A percentile compares a stretch with the other conserved stretches of the same genome.
Evolutionary conservation across 1,140 invertebrate genomes (phyloP).

Genomic region (Uloborus diversus): DNA sequence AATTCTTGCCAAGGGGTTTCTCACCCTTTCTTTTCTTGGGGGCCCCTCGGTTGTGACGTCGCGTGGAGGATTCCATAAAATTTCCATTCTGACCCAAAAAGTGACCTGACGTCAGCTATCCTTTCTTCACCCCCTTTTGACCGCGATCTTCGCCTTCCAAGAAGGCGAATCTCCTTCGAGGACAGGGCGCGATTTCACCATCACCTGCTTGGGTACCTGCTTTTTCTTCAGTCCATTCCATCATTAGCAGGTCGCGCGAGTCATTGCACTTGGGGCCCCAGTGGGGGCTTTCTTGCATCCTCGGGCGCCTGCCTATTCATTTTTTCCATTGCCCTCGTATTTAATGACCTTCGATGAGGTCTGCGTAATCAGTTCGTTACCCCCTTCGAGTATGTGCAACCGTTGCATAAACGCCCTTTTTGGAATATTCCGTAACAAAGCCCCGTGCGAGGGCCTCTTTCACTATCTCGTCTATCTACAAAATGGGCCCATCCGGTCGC

Average conservation of each 20-base stretch:
- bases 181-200: constrained; percentile 39
- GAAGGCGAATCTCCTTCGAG: constrained; percentile 20
- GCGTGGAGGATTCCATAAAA: too few relatives aligned
- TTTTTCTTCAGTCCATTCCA: constrained; percentile 42
- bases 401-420: constrained; percentile 29
- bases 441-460: constrained; percentile 6
- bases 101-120: constrained; percentile 35
- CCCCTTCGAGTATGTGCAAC: constrained; percentile 39
- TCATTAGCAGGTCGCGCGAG: constrained; percentile 47
- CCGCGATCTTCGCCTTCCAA: constrained; percentile 31
- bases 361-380: constrained; percentile 55
- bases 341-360: constrained; percentile 52
- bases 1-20: too few relatives aligned
- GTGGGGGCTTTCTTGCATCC: background rate
- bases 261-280: constrained; percentile 53
- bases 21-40: background rate
- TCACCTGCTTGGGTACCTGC: constrained; percentile 27
- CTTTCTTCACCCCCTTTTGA: constrained; percentile 48
- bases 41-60: background rate
- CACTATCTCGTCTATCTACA: constrained; percentile 18
- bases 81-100: constrained; percentile 23
- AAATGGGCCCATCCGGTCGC: constrained; percentile 50
- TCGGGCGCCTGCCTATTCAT: constrained; percentile 21
- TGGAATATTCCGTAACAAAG: constrained; percentile 34
- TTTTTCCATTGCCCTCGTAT: constrained; percentile 26